Evolutionary conservation across 2,113 vertebrate genomes (phyloP).

Genomic region (Podarcis raffonei): DNA sequence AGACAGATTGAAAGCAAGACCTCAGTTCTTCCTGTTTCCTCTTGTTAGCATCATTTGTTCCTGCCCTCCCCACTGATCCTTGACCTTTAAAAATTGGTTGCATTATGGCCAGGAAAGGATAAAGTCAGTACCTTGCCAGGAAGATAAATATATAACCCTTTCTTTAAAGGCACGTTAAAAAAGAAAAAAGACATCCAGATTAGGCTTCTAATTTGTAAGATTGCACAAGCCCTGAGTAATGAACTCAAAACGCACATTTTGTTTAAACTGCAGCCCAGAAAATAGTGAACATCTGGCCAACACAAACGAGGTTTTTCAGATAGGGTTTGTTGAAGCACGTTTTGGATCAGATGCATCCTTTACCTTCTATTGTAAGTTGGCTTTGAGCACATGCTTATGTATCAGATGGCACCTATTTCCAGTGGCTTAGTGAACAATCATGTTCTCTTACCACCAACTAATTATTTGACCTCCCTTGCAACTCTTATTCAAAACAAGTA

Average conservation of each 20-base stretch:
- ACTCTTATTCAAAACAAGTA: not conserved
- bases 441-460: not conserved
- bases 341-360: not conserved
- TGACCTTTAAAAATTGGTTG: conserved; percentile 28
- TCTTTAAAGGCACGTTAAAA: not conserved
- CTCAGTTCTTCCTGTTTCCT: conserved; percentile 76
- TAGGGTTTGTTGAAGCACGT: not conserved
- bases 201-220: not conserved
- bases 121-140: conserved; percentile 22
- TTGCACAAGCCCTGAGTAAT: not conserved
- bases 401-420: not conserved
- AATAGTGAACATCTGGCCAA: not conserved
- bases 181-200: not conserved
- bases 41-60: conserved; percentile 71
- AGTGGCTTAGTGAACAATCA: not conserved
- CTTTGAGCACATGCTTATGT: conserved; percentile 1
- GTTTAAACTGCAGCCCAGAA: not conserved
- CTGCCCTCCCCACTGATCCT: conserved; percentile 64
- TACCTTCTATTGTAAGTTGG: not conserved
- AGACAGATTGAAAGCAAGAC: conserved; percentile 73
- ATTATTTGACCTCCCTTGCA: not conserved
- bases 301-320: not conserved
- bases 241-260: not conserved
- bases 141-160: conserved; percentile 35
- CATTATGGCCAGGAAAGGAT: conserved; percentile 30